phyloP scores from a whole-genome alignment of 2,888 invertebrate species.

The Thecocarcelia acutangulata region DNA sequence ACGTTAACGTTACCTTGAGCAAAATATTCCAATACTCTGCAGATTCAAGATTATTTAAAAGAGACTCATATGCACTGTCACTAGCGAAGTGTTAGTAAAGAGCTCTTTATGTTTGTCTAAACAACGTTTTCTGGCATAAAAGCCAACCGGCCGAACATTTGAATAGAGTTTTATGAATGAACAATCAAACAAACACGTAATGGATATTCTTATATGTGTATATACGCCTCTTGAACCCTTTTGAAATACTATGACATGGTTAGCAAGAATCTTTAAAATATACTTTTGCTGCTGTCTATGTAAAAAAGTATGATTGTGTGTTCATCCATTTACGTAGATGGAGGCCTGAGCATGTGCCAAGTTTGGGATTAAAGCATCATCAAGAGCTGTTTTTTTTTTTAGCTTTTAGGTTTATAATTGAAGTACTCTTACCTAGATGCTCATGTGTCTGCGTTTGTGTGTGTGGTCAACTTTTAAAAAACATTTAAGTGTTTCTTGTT shows the following conservation, averaged over 20 bases:
- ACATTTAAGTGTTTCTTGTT: slow-evolving; percentile 46
- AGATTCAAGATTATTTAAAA: slow-evolving; percentile 32
- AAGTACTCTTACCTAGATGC: slow-evolving; percentile 53
- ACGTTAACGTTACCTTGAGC: slow-evolving; percentile 46
- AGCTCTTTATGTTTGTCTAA: slow-evolving; percentile 47
- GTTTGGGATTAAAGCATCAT: slow-evolving; percentile 60
- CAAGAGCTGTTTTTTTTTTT: slow-evolving; percentile 45
- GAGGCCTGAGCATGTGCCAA: slow-evolving; percentile 47
- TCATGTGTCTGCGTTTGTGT: slow-evolving; percentile 22
- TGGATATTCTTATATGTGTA: background rate
- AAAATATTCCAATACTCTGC: slow-evolving; percentile 28
- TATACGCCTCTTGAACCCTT: slow-evolving; percentile 59
- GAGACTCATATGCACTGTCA: slow-evolving; percentile 54
- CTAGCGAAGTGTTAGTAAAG: slow-evolving; percentile 57
- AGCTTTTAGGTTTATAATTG: slow-evolving; percentile 55
- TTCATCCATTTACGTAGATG: background rate
- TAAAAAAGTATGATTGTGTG: background rate
- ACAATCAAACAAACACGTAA: slow-evolving; percentile 10
- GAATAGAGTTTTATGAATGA: slow-evolving; percentile 6
- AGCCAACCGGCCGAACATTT: slow-evolving; percentile 50
- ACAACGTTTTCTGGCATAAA: slow-evolving; percentile 47
- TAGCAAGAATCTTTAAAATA: slow-evolving; percentile 31
- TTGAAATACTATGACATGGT: slow-evolving; percentile 26
- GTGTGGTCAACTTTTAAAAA: slow-evolving; percentile 55
- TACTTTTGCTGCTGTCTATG: background rate